Evolutionary conservation across 2,888 invertebrate species (phyloP), one percentile per base, ranked within the genome.

Genomic region (Trissoscelio sp.): DNA sequence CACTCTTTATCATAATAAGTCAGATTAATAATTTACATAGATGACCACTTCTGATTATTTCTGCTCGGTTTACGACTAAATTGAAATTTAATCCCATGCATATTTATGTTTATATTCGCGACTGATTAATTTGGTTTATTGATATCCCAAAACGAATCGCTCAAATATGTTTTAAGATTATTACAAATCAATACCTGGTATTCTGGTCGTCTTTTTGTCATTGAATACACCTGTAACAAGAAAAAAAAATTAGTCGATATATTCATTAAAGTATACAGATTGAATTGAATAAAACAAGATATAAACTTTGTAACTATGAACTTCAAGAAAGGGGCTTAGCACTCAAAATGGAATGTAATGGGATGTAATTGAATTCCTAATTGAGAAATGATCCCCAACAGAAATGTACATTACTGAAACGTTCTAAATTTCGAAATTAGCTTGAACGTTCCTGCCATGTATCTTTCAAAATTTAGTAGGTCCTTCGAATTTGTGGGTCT

Each of bases 1-100:
- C 39, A 64, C 22, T 31, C 22, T 66, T 64, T 34, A 58, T 53
- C 51, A 24, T 58, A 66, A 73, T 73, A 79, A 60, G 60, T 48
- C 60, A 58, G 73, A 66, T 67, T 73, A 73, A 44, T 24, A 72
- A 72, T 66, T 62, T 55, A 69, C 55, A 57, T 70, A 62, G 62
- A 78, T 62, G 20, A 69, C 34, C 67, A 53, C 60, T 60, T 66
- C 18, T 51, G 75, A 75, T 67, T 58, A 62, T 20, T 55, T 62
- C 51, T 24, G 60, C 34, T 53, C 28, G 12, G 75, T 58, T 77
- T 44, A 67, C 34, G 31, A 55, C 20, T 62, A 34, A 62, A 69
- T 62, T 66, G 57, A 75, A 64, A 46, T 42, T 75, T 22, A 24
- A 57, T 53, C 16, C 64, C 9, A 28, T 51, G 42, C 22, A 53